Percentiles rank a stretch among this genome's conserved stretches.
Evolutionary conservation across 2,888 invertebrate species (phyloP).

Genomic region (Eilema depressum): DNA sequence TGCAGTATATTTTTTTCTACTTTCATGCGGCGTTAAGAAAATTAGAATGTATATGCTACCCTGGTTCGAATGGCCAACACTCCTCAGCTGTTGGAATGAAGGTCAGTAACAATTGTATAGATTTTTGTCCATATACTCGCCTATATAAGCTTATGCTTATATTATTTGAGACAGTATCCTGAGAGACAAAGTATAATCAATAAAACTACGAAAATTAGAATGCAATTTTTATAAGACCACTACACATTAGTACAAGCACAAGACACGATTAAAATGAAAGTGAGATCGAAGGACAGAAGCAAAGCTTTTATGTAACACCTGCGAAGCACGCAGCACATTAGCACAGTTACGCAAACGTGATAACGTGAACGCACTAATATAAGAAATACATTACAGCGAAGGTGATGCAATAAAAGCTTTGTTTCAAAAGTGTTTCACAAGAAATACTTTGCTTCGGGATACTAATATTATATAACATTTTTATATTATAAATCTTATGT

Average conservation of each 20-base stretch:
- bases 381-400: neutral
- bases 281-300: neutral
- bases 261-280: neutral
- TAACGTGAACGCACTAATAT: neutral
- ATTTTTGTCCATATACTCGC: slow-evolving; percentile 14
- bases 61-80: slow-evolving; percentile 31
- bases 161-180: slow-evolving; percentile 25
- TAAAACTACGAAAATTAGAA: neutral
- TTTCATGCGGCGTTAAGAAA: slow-evolving; percentile 34
- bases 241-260: slow-evolving; percentile 5
- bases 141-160: slow-evolving; percentile 25
- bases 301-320: neutral
- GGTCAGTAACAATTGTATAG: slow-evolving; percentile 24
- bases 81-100: slow-evolving; percentile 29
- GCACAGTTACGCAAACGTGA: neutral
- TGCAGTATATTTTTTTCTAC: slow-evolving; percentile 30
- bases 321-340: neutral
- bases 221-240: neutral
- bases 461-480: slow-evolving; percentile 5
- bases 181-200: slow-evolving; percentile 10
- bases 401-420: neutral
- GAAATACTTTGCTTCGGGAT: slow-evolving; percentile 21
- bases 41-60: slow-evolving; percentile 34
- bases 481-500: slow-evolving; percentile 13
- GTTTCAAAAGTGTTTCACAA: neutral